Base-by-base conservation (phyloP, 1,140 invertebrate genomes). In the Zaprionus inermis region DNA sequence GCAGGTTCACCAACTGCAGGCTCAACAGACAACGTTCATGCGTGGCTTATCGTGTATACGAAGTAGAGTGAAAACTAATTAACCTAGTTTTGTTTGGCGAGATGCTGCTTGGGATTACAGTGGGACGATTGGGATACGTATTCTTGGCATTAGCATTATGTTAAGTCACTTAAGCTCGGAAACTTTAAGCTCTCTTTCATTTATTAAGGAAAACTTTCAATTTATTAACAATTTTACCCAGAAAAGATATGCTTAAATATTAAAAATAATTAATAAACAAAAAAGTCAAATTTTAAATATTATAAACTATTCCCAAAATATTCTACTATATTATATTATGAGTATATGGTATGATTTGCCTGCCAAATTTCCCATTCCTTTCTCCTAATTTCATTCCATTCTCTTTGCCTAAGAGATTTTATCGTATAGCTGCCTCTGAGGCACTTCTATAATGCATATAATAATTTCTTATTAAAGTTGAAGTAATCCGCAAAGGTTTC, bases 1-100 rank as follows among this genome's bases (percentile, higher is more conserved):
- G 52, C 51, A 36, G n/a, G n/a, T n/a, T n/a, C 65, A 57, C 22
- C 34, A 24, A 66, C 52, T 66, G 65, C 65, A 69, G 30, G 30
- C 20, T 14, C n/a, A 22, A 5, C 16, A 28, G 5, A 4, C 24
- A 28, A n/a, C 14, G 55, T 73, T 73, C 54, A 73, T 68, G 71
- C 51, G 64, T 54, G 28, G 38, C 38, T 16, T 44, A 44, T 44
- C n/a, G n/a, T 44, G 38, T 16, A 44, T 2, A 32, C 6, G 4
- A 10, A 44, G n/a, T 44, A 9, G 38, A 44, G n/a, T 44, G 38
- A n/a, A 16, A 16, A 6, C 38, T 41, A 20, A 22, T 34, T 51
- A 63, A 36, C 46, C 59, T 52, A 63, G 22, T 63, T 61, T 22
- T 4, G 28, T 10, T 32, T 7, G 7, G 0, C 6, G 6, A 32